These are phyloP conservation scores for Dallia pectoralis DNA, from an alignment of 2,797 vertebrate species.

Conservation along the genomic window DNA sequence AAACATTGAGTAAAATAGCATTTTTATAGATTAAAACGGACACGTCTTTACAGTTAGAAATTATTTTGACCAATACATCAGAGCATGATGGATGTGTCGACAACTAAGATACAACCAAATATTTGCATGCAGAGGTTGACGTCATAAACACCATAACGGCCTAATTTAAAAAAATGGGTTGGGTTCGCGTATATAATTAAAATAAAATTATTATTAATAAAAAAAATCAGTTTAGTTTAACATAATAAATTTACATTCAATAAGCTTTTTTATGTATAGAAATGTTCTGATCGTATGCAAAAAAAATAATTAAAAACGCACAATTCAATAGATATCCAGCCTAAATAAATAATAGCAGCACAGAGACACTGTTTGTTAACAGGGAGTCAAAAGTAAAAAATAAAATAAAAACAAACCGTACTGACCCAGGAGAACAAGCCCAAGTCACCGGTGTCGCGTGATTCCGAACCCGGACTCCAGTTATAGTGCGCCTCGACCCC, in stretches of 20 bases:
- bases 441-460: constrained; percentile 19
- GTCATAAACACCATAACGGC: background rate
- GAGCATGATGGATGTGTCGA: constrained; percentile 12
- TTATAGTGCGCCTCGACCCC: constrained; percentile 33
- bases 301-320: background rate
- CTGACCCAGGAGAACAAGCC: constrained; percentile 3
- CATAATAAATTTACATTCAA: background rate
- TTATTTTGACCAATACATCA: background rate
- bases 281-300: too few relatives aligned
- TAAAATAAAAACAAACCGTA: background rate
- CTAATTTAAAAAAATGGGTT: background rate
- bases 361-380: background rate
- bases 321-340: background rate
- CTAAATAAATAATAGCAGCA: background rate
- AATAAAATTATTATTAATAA: background rate
- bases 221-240: background rate
- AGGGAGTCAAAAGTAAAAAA: background rate
- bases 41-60: background rate
- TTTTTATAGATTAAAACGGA: background rate
- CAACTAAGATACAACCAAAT: constrained; percentile 11
- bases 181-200: background rate
- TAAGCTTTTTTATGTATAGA: background rate
- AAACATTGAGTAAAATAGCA: background rate
- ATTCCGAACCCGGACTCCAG: constrained; percentile 43
- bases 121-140: constrained; percentile 5